Evolutionary conservation across 2,797 vertebrate genomes (phyloP).

Genomic region (Bufotes viridis): DNA sequence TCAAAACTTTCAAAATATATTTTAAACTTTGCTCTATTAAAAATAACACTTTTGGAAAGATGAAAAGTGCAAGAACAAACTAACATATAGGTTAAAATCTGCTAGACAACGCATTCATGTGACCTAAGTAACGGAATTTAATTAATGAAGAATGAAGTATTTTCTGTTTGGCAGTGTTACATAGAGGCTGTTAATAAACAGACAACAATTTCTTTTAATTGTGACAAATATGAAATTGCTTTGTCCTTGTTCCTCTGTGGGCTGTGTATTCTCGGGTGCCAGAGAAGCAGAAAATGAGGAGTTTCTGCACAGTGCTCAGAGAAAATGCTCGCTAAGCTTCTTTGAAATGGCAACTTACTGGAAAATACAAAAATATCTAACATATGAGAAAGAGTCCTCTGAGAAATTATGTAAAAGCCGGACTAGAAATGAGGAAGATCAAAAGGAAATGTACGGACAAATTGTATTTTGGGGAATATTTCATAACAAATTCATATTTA

Average conservation of each 20-base stretch:
- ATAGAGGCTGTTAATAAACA: conserved; percentile 31
- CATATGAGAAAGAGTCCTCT: conserved; percentile 8
- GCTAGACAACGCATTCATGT: neutral
- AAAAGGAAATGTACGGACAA: neutral
- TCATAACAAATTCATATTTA: conserved; percentile 8
- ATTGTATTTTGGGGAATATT: conserved; percentile 19
- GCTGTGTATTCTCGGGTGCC: conserved; percentile 37
- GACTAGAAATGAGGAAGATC: neutral
- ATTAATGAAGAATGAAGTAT: neutral
- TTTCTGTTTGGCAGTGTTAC: conserved; percentile 2
- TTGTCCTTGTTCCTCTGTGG: conserved; percentile 42
- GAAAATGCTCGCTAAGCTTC: conserved; percentile 42
- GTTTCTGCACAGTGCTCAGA: conserved; percentile 18
- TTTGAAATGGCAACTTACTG: conserved; percentile 42
- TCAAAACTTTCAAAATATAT: too few relatives aligned
- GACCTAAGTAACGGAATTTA: neutral
- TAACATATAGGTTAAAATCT: neutral
- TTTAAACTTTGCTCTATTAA: neutral
- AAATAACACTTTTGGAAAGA: neutral
- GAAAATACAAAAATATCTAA: conserved; percentile 30
- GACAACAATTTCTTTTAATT: conserved; percentile 32
- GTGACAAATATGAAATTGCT: conserved; percentile 36
- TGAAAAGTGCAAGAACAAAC: neutral
- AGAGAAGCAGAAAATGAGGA: conserved; percentile 40
- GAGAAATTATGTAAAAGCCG: conserved; percentile 36